These are phyloP conservation scores for Synergus japonicus DNA, from an alignment of 2,888 invertebrate genomes.

Conservation along the genomic window DNA sequence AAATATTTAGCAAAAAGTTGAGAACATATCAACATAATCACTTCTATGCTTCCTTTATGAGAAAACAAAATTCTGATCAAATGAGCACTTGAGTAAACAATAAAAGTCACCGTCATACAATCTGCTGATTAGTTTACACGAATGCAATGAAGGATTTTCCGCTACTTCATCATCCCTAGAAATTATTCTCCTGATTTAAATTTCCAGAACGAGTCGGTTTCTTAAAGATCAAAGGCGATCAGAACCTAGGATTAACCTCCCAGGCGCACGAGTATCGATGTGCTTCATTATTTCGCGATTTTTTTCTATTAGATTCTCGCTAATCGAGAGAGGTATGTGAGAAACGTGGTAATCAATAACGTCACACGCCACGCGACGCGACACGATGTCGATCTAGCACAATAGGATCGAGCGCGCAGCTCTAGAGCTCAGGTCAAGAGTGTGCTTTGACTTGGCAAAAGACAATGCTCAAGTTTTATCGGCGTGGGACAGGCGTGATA, in stretches of 20 bases:
- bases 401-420: conserved; percentile 33
- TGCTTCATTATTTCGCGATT: conserved; percentile 35
- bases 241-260: conserved; percentile 3
- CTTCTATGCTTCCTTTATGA: too few relatives aligned
- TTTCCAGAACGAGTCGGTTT: neutral
- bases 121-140: neutral
- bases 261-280: neutral
- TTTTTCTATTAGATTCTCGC: conserved; percentile 4
- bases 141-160: neutral
- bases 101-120: too few relatives aligned
- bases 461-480: conserved; percentile 41
- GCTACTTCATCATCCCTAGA: neutral
- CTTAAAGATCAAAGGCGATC: neutral
- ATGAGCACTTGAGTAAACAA: too few relatives aligned
- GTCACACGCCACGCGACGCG: conserved; percentile 41
- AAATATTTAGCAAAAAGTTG: conserved; percentile 12
- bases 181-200: neutral
- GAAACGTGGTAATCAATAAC: conserved; percentile 41
- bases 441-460: conserved; percentile 41
- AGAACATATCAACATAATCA: too few relatives aligned
- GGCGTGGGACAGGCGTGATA: conserved; percentile 40
- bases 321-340: conserved; percentile 37
- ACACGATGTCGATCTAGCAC: conserved; percentile 35
- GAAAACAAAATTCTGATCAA: too few relatives aligned
- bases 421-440: conserved; percentile 30